These are phyloP conservation scores for Limnephilus rhombicus DNA, from an alignment of 2,888 invertebrate genomes.

Conservation along the genomic window DNA sequence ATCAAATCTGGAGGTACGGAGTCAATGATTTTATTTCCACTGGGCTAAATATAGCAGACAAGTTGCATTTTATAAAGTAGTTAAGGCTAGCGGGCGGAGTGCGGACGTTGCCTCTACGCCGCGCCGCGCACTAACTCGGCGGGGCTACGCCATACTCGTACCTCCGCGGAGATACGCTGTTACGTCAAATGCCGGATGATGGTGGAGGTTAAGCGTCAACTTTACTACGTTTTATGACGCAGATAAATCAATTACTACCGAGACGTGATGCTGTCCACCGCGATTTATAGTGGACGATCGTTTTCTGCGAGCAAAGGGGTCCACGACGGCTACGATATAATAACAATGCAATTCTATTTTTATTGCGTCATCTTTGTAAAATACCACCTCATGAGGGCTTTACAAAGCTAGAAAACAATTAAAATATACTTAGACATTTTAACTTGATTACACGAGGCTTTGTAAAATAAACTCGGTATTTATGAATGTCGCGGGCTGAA, in stretches of 20 bases:
- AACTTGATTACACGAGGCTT: neutral
- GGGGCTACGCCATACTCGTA: neutral
- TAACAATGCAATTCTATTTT: neutral
- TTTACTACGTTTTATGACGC: constrained; percentile 27
- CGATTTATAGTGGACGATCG: neutral
- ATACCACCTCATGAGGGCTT: neutral
- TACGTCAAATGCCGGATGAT: constrained; percentile 48
- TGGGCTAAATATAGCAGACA: neutral
- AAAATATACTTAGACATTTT: neutral
- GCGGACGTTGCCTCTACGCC: neutral
- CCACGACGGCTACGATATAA: neutral
- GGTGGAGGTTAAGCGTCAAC: constrained; percentile 19
- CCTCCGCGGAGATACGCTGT: constrained; percentile 29
- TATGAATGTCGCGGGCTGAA: neutral
- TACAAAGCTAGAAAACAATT: neutral
- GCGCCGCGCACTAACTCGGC: neutral
- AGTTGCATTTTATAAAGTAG: neutral
- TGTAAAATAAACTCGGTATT: neutral
- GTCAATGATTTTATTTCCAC: neutral
- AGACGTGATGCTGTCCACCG: neutral
- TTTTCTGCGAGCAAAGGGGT: neutral
- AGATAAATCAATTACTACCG: constrained; percentile 48
- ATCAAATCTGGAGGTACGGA: neutral
- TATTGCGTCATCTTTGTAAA: neutral
- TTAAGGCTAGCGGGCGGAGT: neutral